Percentiles rank a stretch among this genome's conserved stretches.
Evolutionary conservation across 2,888 invertebrate species (phyloP).

Genomic region (Chromoteleia sp.): DNA sequence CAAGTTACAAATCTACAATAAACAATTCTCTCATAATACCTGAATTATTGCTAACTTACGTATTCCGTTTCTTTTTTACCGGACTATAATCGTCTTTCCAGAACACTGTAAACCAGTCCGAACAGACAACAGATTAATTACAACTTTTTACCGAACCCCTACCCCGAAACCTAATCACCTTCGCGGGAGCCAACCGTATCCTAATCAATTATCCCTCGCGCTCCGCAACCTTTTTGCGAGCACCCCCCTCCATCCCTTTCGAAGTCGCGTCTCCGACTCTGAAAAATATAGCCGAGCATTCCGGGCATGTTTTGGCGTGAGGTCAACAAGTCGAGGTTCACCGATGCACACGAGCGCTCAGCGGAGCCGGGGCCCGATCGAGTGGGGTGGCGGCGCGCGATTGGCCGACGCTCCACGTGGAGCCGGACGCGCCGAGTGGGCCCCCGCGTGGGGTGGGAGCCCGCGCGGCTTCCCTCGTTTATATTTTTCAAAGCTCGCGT

Average conservation of each 20-base stretch:
- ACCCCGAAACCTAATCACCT: slow-evolving; percentile 1
- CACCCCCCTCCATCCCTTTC: background rate
- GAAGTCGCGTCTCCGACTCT: background rate
- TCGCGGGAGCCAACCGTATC: background rate
- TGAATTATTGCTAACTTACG: no score
- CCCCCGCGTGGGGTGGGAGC: slow-evolving; percentile 52
- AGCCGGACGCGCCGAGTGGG: slow-evolving; percentile 46
- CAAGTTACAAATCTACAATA: no score
- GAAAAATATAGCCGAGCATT: slow-evolving; percentile 12
- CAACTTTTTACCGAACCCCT: background rate
- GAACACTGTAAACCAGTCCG: no score
- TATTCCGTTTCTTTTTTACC: no score
- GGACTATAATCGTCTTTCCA: no score
- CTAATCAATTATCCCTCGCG: slow-evolving; percentile 22
- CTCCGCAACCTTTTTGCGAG: background rate
- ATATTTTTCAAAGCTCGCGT: slow-evolving; percentile 66
- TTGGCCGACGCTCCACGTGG: slow-evolving; percentile 71
- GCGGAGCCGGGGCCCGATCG: slow-evolving; percentile 14
- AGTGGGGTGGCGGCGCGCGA: slow-evolving; percentile 40
- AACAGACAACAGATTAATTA: background rate
- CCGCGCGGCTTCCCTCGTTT: slow-evolving; percentile 43
- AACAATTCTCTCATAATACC: no score
- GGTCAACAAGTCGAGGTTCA: slow-evolving; percentile 59
- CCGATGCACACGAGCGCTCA: slow-evolving; percentile 46
- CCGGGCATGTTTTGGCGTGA: slow-evolving; percentile 42